These are phyloP conservation scores for Telmatochromis sp. DNA, from an alignment of 2,113 vertebrate genomes.

Conservation along the genomic window DNA sequence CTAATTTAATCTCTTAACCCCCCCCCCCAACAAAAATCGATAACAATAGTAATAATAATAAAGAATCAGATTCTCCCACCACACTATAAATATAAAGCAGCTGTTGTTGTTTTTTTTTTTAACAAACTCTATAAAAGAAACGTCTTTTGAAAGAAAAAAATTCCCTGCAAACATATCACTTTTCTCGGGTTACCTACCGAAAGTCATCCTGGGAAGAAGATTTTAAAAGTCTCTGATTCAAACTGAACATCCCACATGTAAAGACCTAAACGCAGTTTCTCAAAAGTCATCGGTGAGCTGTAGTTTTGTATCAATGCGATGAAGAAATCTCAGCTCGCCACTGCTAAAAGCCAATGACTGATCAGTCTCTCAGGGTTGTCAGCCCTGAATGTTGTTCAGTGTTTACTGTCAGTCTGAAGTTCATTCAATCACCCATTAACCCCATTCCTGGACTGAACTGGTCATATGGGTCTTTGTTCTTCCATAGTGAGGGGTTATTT, in stretches of 20 bases:
- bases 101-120: fast-evolving
- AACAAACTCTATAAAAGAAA: not conserved
- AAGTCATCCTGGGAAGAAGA: slow-evolving; percentile 25
- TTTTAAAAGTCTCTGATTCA: not conserved
- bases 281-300: not conserved
- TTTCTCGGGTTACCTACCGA: not conserved
- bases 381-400: not conserved
- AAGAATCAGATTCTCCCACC: not conserved
- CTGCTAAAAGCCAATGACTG: not conserved
- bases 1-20: no score
- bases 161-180: not conserved
- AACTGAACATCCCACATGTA: not conserved
- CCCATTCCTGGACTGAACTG: not conserved
- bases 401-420: slow-evolving; percentile 24
- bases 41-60: not conserved
- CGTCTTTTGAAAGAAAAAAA: fast-evolving
- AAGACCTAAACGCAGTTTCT: not conserved
- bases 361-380: not conserved
- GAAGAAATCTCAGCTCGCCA: not conserved
- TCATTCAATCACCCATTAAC: not conserved
- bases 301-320: not conserved
- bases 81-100: not conserved
- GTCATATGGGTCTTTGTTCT: not conserved
- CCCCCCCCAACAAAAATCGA: fast-evolving
- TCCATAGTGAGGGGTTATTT: not conserved